A percentile compares a stretch with the other conserved stretches of the same genome.
phyloP scores from a whole-genome alignment of 2,113 vertebrate genomes.

The Amphilophus citrinellus region DNA sequence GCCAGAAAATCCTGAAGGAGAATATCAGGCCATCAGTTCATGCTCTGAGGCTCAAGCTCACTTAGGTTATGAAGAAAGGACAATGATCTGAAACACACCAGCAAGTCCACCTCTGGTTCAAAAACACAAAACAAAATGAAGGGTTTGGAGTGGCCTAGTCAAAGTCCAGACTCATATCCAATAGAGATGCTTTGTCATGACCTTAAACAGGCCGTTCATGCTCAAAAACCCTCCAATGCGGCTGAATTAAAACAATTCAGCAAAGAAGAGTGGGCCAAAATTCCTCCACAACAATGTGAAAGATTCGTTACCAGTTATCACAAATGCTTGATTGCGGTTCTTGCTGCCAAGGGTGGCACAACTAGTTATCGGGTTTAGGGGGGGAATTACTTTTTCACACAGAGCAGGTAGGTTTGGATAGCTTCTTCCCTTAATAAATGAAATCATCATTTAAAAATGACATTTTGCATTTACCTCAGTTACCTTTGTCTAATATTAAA shows the following conservation, averaged over 20 bases:
- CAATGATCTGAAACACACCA: not conserved
- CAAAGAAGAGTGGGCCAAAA: not conserved
- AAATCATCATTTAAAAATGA: not conserved
- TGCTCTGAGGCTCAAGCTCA: not conserved
- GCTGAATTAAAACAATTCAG: not conserved
- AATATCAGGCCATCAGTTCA: not conserved
- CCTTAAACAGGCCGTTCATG: not conserved
- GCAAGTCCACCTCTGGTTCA: not conserved
- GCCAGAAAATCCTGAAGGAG: not conserved
- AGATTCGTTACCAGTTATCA: not conserved
- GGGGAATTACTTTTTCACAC: too few relatives aligned
- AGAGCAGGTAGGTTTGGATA: not conserved
- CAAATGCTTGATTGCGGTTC: not conserved
- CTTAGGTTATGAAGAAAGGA: not conserved
- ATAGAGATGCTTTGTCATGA: not conserved
- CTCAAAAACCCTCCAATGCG: not conserved
- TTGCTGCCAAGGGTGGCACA: not conserved
- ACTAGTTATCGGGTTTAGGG: not conserved
- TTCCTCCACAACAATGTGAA: not conserved
- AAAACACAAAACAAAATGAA: not conserved
- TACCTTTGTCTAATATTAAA: not conserved
- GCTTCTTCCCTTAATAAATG: not conserved
- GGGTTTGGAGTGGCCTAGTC: not conserved
- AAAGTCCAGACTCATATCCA: not conserved
- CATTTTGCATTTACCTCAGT: not conserved